Conservation (phyloP, 2,113 vertebrate species). For the Cercopithecus mona region DNA sequence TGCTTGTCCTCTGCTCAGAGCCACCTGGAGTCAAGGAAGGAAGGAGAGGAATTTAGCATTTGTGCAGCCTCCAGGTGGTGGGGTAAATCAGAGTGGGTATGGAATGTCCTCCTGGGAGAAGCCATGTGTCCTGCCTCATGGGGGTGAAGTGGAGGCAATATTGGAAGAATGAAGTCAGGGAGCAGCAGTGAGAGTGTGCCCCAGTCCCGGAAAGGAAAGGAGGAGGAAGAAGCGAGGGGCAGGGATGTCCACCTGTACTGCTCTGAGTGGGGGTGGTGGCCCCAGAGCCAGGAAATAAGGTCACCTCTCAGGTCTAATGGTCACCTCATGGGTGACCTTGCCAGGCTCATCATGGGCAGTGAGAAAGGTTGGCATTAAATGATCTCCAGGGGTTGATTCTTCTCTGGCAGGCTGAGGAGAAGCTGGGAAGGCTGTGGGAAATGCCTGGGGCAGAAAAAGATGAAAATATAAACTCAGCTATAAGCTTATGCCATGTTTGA, state of each 20-base stretch:
- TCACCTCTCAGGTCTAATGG: neutral
- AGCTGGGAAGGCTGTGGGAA: neutral
- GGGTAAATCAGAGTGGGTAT: neutral
- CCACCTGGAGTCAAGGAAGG: neutral
- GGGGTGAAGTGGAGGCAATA: neutral
- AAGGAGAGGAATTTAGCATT: no score
- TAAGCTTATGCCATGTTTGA: neutral
- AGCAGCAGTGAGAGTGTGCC: neutral
- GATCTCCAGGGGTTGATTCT: constrained; percentile 8
- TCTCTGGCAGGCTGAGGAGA: neutral
- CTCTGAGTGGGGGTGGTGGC: fast-evolving
- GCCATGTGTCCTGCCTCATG: neutral
- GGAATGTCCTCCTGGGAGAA: neutral
- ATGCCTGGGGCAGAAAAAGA: constrained; percentile 35
- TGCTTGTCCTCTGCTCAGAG: neutral
- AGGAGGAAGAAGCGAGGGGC: neutral
- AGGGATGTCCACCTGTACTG: neutral
- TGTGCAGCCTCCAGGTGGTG: neutral
- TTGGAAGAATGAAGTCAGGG: neutral
- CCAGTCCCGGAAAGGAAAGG: neutral
- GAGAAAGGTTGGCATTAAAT: neutral
- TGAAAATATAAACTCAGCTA: constrained; percentile 5
- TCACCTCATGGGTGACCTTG: neutral
- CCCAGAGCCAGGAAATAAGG: neutral
- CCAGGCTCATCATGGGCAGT: neutral